Percentiles rank a stretch among this genome's conserved stretches.
phyloP scores from a whole-genome alignment of 2,888 invertebrate species.

The Cephus spinipes region DNA sequence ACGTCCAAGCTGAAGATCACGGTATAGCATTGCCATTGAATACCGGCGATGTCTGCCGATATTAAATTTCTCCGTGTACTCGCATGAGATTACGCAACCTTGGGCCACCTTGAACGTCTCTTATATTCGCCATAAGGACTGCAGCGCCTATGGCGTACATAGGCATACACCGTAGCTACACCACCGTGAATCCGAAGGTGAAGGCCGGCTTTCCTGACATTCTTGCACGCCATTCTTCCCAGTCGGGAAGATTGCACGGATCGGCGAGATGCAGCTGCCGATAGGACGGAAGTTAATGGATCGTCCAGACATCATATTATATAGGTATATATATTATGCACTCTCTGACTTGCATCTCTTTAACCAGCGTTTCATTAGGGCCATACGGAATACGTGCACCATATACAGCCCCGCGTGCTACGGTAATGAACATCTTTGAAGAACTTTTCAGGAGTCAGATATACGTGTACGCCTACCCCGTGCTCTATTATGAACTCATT shows the following conservation, averaged over 20 bases:
- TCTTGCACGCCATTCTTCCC: conserved; percentile 1
- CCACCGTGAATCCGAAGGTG: not conserved
- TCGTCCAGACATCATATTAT: not conserved
- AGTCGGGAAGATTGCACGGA: conserved; percentile 1
- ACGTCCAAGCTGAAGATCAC: not conserved
- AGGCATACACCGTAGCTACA: not conserved
- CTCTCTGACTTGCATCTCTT: not conserved
- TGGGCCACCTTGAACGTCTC: not conserved
- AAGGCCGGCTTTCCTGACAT: conserved; percentile 1
- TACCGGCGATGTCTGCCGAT: not conserved
- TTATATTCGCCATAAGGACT: not conserved
- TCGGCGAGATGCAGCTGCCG: conserved; percentile 9
- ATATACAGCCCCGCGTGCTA: not conserved
- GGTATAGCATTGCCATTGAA: not conserved
- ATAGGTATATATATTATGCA: not conserved
- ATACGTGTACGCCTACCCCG: not conserved
- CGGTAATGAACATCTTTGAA: not conserved
- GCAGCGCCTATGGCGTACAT: not conserved
- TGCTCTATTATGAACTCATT: not conserved
- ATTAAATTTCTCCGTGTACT: not conserved
- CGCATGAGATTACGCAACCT: not conserved
- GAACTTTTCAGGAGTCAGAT: not conserved
- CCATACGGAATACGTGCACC: not conserved
- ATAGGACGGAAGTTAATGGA: conserved; percentile 4
- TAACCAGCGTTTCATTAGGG: not conserved